A percentile compares a stretch with the other conserved stretches of the same genome.
Evolutionary conservation across 2,113 vertebrate genomes (phyloP).

Genomic region (Oreochromis tanganicae): DNA sequence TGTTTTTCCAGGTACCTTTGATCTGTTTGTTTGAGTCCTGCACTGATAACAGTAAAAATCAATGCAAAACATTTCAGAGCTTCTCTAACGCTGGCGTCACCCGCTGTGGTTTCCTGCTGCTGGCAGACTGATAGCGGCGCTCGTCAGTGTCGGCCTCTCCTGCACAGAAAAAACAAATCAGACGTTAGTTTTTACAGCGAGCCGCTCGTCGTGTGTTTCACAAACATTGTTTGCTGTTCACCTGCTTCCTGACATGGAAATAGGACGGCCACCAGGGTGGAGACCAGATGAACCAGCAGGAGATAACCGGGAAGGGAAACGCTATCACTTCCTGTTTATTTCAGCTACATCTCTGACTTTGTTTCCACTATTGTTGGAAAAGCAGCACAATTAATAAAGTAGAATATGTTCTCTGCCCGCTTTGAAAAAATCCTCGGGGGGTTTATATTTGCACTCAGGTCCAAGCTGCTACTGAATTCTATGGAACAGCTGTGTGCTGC

Average conservation of each 20-base stretch:
- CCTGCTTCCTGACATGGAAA: constrained; percentile 14
- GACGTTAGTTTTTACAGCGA: not conserved
- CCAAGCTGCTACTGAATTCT: not conserved
- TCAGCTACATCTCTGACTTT: not conserved
- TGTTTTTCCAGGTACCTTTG: not conserved
- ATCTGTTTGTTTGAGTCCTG: not conserved
- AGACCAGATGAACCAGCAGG: not conserved
- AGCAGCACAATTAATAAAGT: not conserved
- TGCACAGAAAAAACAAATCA: not conserved
- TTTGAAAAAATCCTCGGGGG: not conserved
- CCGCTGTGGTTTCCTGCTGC: not conserved
- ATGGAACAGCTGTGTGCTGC: not conserved
- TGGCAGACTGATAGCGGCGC: not conserved
- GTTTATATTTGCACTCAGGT: not conserved
- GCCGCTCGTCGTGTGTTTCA: not conserved
- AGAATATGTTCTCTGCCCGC: not conserved
- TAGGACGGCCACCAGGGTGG: not conserved
- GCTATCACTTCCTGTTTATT: not conserved
- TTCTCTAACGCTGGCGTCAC: not conserved
- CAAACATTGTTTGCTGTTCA: not conserved
- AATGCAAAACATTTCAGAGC: not conserved
- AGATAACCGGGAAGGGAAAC: not conserved
- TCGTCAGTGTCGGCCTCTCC: not conserved
- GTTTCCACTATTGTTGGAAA: not conserved
- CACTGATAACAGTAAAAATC: not conserved